Percentiles rank a stretch among this genome's conserved stretches.
Conservation (phyloP, 2,113 vertebrate genomes). For the Misgurnus anguillicaudatus region DNA sequence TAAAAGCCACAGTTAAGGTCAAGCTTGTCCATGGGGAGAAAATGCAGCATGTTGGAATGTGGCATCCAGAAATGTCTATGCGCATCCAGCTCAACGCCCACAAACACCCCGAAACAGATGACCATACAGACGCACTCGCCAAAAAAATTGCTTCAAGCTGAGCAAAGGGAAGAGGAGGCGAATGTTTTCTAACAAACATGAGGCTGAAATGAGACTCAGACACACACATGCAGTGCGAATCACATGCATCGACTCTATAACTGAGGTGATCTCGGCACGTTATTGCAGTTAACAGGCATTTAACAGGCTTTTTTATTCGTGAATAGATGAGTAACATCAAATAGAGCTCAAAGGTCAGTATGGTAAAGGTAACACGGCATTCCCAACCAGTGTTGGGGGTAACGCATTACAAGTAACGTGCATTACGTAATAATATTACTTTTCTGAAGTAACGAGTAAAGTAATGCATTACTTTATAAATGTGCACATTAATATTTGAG, state of each 20-base stretch:
- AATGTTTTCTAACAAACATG: not conserved
- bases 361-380: not conserved
- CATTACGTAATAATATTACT: too few relatives aligned
- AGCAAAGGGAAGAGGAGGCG: not conserved
- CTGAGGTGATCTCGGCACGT: not conserved
- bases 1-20: too few relatives aligned
- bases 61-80: slow-evolving; percentile 43
- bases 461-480: too few relatives aligned
- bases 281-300: not conserved
- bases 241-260: not conserved
- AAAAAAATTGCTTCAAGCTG: slow-evolving; percentile 49
- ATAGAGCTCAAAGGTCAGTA: not conserved
- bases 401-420: too few relatives aligned
- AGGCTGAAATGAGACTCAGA: not conserved
- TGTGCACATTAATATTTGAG: too few relatives aligned
- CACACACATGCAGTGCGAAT: not conserved
- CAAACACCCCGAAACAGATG: slow-evolving; percentile 30
- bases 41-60: slow-evolving; percentile 43
- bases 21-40: slow-evolving; percentile 26
- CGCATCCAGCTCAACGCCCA: slow-evolving; percentile 34
- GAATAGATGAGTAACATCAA: slow-evolving; percentile 14
- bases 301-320: slow-evolving; percentile 8
- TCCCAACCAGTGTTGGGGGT: too few relatives aligned
- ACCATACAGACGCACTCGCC: slow-evolving; percentile 1
- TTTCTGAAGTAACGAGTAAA: too few relatives aligned